These are phyloP conservation scores for Tetragnatha versicolor DNA, from an alignment of 1,140 invertebrate species.

Conservation along the genomic window DNA sequence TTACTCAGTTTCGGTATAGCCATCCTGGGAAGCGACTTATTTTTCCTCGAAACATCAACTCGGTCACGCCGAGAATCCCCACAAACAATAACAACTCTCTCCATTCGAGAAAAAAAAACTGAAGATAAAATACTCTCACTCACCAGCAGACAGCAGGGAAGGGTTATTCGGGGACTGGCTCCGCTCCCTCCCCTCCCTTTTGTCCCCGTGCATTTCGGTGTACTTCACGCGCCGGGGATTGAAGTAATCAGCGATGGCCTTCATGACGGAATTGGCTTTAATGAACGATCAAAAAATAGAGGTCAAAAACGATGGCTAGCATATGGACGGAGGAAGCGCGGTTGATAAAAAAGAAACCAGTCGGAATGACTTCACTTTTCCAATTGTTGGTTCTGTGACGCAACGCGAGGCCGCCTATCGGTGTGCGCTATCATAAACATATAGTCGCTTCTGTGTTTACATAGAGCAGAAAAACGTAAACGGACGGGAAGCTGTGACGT, in stretches of 20 bases:
- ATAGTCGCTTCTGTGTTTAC: neutral
- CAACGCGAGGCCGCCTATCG: constrained; percentile 13
- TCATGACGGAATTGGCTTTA: constrained; percentile 34
- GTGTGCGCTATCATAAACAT: constrained; percentile 7
- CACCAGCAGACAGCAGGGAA: constrained; percentile 26
- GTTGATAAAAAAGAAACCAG: constrained; percentile 11
- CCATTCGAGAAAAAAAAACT: neutral
- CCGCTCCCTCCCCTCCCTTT: neutral
- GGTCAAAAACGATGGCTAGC: constrained; percentile 31
- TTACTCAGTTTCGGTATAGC: too few species aligned
- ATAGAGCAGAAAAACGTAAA: too few species aligned
- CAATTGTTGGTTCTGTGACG: constrained; percentile 17
- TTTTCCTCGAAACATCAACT: too few species aligned
- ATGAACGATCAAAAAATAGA: constrained; percentile 19
- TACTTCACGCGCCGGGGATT: constrained; percentile 27
- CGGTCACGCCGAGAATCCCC: too few species aligned
- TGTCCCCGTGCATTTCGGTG: constrained; percentile 38
- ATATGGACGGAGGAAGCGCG: constrained; percentile 12
- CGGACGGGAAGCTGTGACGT: too few species aligned
- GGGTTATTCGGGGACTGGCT: constrained; percentile 15
- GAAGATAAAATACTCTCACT: constrained; percentile 5
- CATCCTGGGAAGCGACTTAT: too few species aligned
- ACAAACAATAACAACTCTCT: neutral
- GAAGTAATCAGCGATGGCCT: constrained; percentile 48
- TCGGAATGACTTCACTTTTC: constrained; percentile 17